Base-by-base conservation (phyloP, 2,797 vertebrate genomes). In the Florisuga fusca region DNA sequence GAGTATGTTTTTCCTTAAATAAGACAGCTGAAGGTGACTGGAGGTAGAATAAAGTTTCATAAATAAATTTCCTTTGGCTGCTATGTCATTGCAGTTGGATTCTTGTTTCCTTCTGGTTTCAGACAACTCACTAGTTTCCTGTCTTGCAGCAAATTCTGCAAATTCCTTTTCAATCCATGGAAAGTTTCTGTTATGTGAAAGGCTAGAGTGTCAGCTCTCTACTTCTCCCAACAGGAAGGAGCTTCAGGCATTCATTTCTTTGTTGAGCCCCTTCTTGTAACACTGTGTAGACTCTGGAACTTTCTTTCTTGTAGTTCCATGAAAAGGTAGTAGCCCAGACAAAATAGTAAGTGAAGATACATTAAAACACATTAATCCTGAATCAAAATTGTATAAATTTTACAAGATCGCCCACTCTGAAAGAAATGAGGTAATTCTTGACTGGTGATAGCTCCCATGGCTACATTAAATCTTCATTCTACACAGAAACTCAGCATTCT, bases 101-200 rank as follows among this genome's bases (percentile, higher is more conserved):
- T 91, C 8, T 34, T 88, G 22, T 86, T 90, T 81, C 15, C 21
- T 57, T 67, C 48, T 63, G 31, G 11, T 92, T 94, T 91, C 34
- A 69, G 51, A n/a, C 8, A 51, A 36, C 51, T 64, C 38, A 34
- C 33, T 53, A 55, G 6, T 19, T 85, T 85, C 27, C 22, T 54
- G 20, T 15, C 15, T 64, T 87, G 38, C 0, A 2, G 54, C 5
- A 90, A 68, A 31, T 34, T 78, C 62, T 72, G 4, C 2, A 0
- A 78, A 85, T 18, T 58, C 27, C 22, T 75, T 15, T 68, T 20
- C 3, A 1, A 29, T 55, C 55, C 20, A 12, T 51, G 48, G 19
- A 27, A 73, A 71, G 4, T 91, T 91, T 58, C 23, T 1, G 1
- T 76, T 48, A 25, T 53, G 79, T 82, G 17, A 43, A 33, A 66